Conservation (phyloP, 1,140 invertebrate genomes). For the Hestina assimilis region DNA sequence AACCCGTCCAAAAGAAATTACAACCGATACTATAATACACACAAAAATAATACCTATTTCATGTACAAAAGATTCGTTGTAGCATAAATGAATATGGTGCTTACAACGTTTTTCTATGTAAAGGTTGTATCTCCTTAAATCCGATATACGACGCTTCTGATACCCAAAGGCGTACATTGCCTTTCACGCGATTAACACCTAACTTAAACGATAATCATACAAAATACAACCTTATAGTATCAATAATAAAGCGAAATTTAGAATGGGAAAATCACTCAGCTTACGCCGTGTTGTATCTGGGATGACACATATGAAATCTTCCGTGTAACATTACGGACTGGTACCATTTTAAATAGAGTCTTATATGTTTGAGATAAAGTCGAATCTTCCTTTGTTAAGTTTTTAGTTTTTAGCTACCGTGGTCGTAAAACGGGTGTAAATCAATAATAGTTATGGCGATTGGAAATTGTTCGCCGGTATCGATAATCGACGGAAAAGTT, state of each 20-base stretch:
- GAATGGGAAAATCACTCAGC: neutral
- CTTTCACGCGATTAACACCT: conserved; percentile 31
- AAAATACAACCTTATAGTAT: neutral
- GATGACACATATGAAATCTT: conserved; percentile 8
- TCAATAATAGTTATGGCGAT: conserved; percentile 29
- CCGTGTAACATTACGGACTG: conserved; percentile 7
- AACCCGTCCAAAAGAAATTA: neutral
- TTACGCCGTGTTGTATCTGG: conserved; percentile 3
- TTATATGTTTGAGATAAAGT: neutral
- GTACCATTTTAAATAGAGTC: conserved; percentile 4
- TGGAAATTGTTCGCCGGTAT: conserved; percentile 23
- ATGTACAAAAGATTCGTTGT: neutral
- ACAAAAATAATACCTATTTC: neutral
- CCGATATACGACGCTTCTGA: conserved; percentile 32
- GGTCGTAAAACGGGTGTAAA: conserved; percentile 22
- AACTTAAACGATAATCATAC: neutral
- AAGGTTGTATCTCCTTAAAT: conserved; percentile 27
- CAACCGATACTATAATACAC: neutral
- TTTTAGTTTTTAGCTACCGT: conserved; percentile 14
- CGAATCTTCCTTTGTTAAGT: neutral
- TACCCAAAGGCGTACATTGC: conserved; percentile 29
- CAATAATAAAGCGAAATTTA: neutral
- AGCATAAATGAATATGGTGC: neutral
- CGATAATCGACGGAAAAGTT: conserved; percentile 26
- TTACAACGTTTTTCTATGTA: neutral